phyloP scores from a whole-genome alignment of 1,140 invertebrate genomes.

The Mesaphorura yosii region DNA sequence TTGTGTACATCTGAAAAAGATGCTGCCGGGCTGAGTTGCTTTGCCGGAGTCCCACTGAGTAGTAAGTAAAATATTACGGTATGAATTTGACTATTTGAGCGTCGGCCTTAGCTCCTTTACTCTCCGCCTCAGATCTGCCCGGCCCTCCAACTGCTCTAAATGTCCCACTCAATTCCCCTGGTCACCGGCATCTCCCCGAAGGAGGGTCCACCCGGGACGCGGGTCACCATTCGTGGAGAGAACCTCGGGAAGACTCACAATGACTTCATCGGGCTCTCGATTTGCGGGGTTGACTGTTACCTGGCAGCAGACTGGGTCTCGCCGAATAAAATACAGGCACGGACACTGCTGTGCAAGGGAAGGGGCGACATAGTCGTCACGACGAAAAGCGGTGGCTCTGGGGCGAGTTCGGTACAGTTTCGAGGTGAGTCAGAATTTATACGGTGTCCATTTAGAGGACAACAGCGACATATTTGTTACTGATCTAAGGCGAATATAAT shows the following conservation, averaged over 20 bases:
- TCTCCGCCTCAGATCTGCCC: no score
- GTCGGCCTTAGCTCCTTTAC: no score
- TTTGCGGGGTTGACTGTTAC: slow-evolving; percentile 89
- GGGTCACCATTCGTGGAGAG: slow-evolving; percentile 90
- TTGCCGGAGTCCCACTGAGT: no score
- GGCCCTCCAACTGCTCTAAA: no score
- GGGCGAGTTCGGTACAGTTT: slow-evolving; percentile 91
- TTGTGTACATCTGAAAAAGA: no score
- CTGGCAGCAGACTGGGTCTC: slow-evolving; percentile 96
- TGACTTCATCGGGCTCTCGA: slow-evolving; percentile 80
- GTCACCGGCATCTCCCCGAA: slow-evolving; percentile 97
- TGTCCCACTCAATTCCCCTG: no score
- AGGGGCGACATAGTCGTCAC: slow-evolving; percentile 91
- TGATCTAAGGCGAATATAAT: no score
- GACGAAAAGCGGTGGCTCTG: slow-evolving; percentile 77
- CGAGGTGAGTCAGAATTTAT: slow-evolving; percentile 48
- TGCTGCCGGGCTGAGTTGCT: no score
- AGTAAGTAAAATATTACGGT: no score
- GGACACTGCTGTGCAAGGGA: slow-evolving; percentile 85
- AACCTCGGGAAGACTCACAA: slow-evolving; percentile 72
- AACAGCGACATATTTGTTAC: no score
- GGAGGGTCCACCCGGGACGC: slow-evolving; percentile 91
- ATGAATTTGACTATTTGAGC: no score
- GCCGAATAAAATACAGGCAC: slow-evolving; percentile 88
- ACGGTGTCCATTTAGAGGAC: no score